Percentiles rank a stretch among this genome's conserved stretches.
Conservation (phyloP, 2,113 vertebrate species). For the Acanthisitta chloris region DNA sequence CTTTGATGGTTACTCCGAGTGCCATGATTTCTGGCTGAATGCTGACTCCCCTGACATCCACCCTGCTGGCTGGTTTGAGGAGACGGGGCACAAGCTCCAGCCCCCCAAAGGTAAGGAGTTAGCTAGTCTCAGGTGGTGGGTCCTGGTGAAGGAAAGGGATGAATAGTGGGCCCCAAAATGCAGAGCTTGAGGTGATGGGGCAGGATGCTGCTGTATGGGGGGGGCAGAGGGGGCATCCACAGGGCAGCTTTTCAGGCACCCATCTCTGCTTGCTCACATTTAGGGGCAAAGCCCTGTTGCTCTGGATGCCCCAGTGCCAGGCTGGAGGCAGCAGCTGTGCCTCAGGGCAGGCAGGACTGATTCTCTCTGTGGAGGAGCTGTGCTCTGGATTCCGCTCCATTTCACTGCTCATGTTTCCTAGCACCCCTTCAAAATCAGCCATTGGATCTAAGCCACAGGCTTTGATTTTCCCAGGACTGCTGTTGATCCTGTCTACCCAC, state of each 20-base stretch:
- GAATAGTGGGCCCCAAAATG: neutral
- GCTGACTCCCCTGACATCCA: slow-evolving; percentile 93
- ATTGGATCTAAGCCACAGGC: neutral
- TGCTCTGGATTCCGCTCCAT: neutral
- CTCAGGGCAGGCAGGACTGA: neutral
- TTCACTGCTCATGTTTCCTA: neutral
- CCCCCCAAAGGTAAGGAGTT: slow-evolving; percentile 90
- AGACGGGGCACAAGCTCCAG: slow-evolving; percentile 91
- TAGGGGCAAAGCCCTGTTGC: neutral
- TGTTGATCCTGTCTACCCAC: neutral
- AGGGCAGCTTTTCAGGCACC: neutral
- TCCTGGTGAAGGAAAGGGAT: neutral
- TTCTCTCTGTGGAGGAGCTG: neutral
- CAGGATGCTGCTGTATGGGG: neutral
- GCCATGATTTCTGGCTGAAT: slow-evolving; percentile 98
- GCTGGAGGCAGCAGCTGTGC: neutral
- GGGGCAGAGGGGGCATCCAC: too few relatives aligned
- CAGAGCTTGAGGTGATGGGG: neutral
- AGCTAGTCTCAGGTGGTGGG: neutral
- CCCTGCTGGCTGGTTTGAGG: slow-evolving; percentile 92
- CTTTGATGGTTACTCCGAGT: slow-evolving; percentile 96
- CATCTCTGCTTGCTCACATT: neutral
- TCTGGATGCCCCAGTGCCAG: neutral
- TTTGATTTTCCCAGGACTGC: neutral
- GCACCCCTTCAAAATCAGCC: neutral